Conservation (phyloP, 2,888 invertebrate species). For the Sinotaia quadrata region DNA sequence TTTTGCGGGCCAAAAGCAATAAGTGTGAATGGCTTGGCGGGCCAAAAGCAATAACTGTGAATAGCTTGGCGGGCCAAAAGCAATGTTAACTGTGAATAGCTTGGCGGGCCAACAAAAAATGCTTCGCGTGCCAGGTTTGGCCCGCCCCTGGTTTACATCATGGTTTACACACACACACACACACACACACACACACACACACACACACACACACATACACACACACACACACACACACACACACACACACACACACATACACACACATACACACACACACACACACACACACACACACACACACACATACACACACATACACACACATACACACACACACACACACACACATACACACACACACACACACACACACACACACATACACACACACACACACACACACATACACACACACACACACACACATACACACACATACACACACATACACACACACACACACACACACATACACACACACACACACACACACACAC, state of each 20-base stretch:
- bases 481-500: background rate
- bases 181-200: conserved; percentile 2
- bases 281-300: background rate
- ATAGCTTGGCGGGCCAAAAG: no score
- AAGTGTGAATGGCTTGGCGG: no score
- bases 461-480: background rate
- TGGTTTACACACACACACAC: background rate
- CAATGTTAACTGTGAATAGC: no score
- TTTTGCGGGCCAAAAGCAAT: no score
- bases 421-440: background rate
- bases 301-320: background rate
- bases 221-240: conserved; percentile 8
- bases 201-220: conserved; percentile 14
- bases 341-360: conserved; percentile 12
- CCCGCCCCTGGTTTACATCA: no score
- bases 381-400: background rate
- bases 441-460: background rate
- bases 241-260: background rate
- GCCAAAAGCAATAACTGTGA: no score
- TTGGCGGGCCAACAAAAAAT: no score
- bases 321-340: background rate
- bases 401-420: background rate
- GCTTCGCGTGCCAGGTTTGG: no score
- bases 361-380: no score
- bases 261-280: background rate